Conservation (phyloP, 1,140 invertebrate species). For the Colletes gigas region DNA sequence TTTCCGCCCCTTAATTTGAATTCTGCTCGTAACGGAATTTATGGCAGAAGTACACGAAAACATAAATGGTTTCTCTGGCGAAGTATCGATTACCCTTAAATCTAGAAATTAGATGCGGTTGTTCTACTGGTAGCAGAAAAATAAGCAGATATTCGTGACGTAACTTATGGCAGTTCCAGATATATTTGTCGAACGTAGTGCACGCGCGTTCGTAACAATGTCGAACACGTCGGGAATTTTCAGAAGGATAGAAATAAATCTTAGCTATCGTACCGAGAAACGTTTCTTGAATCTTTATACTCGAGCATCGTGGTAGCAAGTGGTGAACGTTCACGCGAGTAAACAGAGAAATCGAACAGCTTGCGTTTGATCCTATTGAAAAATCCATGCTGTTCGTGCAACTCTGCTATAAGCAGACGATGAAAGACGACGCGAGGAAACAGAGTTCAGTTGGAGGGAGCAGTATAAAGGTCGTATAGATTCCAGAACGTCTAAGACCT, state of each 20-base stretch:
- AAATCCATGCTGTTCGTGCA: constrained; percentile 15
- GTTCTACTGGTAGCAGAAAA: no score
- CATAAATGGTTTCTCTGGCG: no score
- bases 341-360: constrained; percentile 8
- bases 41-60: no score
- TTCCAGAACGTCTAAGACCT: constrained; percentile 16
- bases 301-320: background rate
- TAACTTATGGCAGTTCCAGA: no score
- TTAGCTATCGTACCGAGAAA: background rate
- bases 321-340: background rate
- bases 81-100: no score
- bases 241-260: background rate
- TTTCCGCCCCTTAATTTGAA: no score
- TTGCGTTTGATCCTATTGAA: constrained; percentile 20
- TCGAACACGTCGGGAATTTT: background rate
- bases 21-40: no score
- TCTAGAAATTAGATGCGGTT: no score
- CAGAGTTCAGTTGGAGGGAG: background rate
- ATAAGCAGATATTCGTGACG: no score
- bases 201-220: background rate
- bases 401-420: constrained; percentile 4
- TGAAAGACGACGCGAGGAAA: background rate
- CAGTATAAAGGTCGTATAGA: background rate
- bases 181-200: no score
- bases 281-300: background rate